Evolutionary conservation across 2,888 invertebrate genomes (phyloP).

Genomic region (Leptinotarsa haldemani): DNA sequence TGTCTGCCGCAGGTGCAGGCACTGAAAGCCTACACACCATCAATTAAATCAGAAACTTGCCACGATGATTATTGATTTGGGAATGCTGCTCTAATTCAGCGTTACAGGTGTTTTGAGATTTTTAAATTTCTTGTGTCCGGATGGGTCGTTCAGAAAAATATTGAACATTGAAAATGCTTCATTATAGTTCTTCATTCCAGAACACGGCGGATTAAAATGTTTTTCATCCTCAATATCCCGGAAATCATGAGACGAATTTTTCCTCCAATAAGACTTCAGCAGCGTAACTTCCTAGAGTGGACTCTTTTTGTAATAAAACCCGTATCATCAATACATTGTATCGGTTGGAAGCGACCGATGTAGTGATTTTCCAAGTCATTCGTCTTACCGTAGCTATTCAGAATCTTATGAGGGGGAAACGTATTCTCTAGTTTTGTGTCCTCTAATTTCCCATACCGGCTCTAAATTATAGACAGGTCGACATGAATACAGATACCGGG

Average conservation of each 20-base stretch:
- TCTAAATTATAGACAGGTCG: conserved; percentile 26
- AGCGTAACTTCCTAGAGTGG: conserved; percentile 11
- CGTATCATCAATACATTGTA: conserved; percentile 55
- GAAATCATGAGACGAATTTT: neutral
- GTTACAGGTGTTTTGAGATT: too few relatives aligned
- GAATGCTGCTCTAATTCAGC: too few relatives aligned
- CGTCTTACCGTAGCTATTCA: conserved; percentile 50
- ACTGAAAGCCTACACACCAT: too few relatives aligned
- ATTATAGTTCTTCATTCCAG: too few relatives aligned
- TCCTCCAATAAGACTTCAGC: neutral
- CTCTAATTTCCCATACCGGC: conserved; percentile 33
- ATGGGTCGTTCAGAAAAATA: too few relatives aligned
- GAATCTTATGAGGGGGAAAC: conserved; percentile 20
- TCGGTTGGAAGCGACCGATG: conserved; percentile 58
- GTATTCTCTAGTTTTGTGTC: conserved; percentile 25
- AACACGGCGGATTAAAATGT: too few relatives aligned
- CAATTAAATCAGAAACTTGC: too few relatives aligned
- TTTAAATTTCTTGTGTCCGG: too few relatives aligned
- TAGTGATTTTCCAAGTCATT: conserved; percentile 62
- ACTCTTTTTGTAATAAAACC: neutral
- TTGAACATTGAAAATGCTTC: too few relatives aligned
- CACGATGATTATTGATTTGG: too few relatives aligned
- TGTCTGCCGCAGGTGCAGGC: too few relatives aligned
- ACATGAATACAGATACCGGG: conserved; percentile 3
- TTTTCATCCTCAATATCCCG: too few relatives aligned